These are phyloP conservation scores for Tromatobia lineatoria DNA, from an alignment of 2,888 invertebrate species.

Conservation along the genomic window DNA sequence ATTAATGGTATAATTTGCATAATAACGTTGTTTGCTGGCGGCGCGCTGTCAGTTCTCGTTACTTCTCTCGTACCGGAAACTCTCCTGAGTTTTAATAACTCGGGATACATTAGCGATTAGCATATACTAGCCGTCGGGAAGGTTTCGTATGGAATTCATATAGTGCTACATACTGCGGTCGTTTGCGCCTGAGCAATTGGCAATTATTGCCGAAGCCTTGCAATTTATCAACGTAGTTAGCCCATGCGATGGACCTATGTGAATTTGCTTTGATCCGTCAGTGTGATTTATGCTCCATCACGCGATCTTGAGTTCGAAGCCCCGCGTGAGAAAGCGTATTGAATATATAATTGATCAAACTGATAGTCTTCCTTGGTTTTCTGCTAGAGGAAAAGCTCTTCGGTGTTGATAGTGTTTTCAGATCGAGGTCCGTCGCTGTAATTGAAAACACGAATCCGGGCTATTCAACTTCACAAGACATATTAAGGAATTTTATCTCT, in stretches of 20 bases:
- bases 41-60: background rate
- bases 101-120: slow-evolving; percentile 11
- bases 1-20: slow-evolving; percentile 49
- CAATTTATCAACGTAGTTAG: background rate
- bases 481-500: too few relatives aligned
- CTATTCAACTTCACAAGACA: too few relatives aligned
- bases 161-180: background rate
- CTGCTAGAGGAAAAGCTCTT: too few relatives aligned
- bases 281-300: background rate
- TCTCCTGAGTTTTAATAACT: slow-evolving; percentile 14
- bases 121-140: background rate
- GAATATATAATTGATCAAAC: too few relatives aligned
- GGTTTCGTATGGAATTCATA: slow-evolving; percentile 13
- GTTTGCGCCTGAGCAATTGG: background rate
- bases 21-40: slow-evolving; percentile 41
- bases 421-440: too few relatives aligned
- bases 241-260: background rate
- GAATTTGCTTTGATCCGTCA: background rate
- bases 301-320: slow-evolving; percentile 2
- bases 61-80: slow-evolving; percentile 15
- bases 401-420: too few relatives aligned
- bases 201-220: background rate
- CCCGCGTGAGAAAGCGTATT: too few relatives aligned
- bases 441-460: too few relatives aligned
- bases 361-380: too few relatives aligned